Evolutionary conservation across 2,113 vertebrate species (phyloP).

Genomic region (Gymnobelideus leadbeateri): DNA sequence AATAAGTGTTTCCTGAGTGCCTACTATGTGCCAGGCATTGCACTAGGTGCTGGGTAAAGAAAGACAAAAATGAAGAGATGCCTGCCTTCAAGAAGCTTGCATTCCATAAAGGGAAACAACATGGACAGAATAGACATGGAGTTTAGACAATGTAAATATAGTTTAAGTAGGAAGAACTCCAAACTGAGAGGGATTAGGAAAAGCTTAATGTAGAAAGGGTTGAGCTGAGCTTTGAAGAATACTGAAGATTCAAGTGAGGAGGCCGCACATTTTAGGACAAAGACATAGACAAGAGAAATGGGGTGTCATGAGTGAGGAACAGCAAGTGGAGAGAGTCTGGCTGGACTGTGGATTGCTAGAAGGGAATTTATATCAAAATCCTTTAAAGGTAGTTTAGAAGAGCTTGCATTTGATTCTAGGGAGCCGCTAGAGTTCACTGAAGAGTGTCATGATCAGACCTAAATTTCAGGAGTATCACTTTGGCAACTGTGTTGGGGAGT

Average conservation of each 20-base stretch:
- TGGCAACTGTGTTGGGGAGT: not conserved
- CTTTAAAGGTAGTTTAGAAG: not conserved
- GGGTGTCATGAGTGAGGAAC: not conserved
- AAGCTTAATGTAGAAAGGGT: not conserved
- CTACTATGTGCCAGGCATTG: not conserved
- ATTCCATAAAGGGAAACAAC: not conserved
- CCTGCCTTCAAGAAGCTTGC: not conserved
- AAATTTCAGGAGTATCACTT: not conserved
- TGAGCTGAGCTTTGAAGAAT: not conserved
- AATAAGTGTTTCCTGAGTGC: not conserved
- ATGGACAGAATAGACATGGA: not conserved
- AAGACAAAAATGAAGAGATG: not conserved
- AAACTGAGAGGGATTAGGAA: not conserved
- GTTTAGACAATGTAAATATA: not conserved
- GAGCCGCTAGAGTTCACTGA: not conserved
- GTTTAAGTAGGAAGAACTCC: not conserved
- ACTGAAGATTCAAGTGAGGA: not conserved
- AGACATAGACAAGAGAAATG: not conserved
- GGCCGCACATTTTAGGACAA: not conserved
- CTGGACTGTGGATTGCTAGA: not conserved
- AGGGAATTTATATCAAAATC: not conserved
- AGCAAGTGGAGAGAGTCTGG: not conserved
- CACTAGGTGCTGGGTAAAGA: not conserved
- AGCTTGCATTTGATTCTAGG: not conserved
- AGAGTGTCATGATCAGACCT: not conserved